A percentile compares a stretch with the other conserved stretches of the same genome.
Conservation (phyloP, 2,113 vertebrate species). For the Balaeniceps rex region DNA sequence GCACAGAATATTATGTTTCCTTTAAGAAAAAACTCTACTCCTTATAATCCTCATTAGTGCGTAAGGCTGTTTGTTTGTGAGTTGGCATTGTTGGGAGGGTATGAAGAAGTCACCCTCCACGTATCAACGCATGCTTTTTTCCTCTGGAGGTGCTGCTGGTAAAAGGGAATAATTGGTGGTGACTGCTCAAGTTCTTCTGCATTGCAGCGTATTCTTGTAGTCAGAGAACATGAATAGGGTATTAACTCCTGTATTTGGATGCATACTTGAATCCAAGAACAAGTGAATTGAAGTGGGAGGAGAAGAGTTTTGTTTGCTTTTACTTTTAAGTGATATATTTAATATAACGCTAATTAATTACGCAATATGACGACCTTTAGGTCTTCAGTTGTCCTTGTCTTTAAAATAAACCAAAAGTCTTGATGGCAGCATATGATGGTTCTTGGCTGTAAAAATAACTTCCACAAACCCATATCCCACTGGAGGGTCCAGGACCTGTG, state of each 20-base stretch:
- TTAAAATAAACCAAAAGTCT: background rate
- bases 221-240: background rate
- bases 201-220: background rate
- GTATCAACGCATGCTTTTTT: background rate
- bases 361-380: rapidly evolving
- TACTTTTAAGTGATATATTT: background rate
- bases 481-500: no score
- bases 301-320: background rate
- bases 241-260: no score
- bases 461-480: background rate
- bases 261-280: background rate
- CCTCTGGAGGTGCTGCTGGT: background rate
- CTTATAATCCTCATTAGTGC: background rate
- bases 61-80: background rate
- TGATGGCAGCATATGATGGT: background rate
- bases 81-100: background rate
- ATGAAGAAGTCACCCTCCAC: background rate
- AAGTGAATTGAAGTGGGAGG: background rate
- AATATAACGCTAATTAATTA: background rate
- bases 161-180: background rate
- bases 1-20: background rate
- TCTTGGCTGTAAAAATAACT: background rate
- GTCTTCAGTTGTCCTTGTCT: background rate
- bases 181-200: background rate
- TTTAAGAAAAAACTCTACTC: background rate